Evolutionary conservation across 2,888 invertebrate genomes (phyloP).

Genomic region (Eugnorisma glareosa): DNA sequence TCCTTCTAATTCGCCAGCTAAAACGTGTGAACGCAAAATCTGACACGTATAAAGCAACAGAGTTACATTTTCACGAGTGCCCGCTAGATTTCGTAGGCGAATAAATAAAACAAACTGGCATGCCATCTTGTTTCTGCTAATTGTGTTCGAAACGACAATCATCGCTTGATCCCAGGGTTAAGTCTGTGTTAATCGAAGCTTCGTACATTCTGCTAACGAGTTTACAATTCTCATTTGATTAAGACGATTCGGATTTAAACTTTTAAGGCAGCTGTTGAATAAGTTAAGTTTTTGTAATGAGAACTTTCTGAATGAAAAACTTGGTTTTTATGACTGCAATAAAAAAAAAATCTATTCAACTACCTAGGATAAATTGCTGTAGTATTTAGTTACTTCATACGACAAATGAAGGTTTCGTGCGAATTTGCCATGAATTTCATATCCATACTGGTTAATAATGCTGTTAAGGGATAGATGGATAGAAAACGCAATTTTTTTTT

Average conservation of each 20-base stretch:
- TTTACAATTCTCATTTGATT: constrained; percentile 70
- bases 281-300: not conserved
- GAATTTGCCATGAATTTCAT: not conserved
- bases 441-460: not conserved
- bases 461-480: not conserved
- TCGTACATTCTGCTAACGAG: constrained; percentile 56
- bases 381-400: not conserved
- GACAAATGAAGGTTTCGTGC: not conserved
- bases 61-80: constrained; percentile 51
- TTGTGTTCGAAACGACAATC: constrained; percentile 42
- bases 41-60: constrained; percentile 45
- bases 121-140: constrained; percentile 41
- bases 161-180: constrained; percentile 50
- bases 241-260: constrained; percentile 61
- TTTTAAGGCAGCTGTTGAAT: not conserved
- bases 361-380: not conserved
- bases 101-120: constrained; percentile 38
- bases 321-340: not conserved
- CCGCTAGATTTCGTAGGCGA: constrained; percentile 52
- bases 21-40: constrained; percentile 55
- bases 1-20: constrained; percentile 40
- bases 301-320: not conserved
- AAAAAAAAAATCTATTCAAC: not conserved
- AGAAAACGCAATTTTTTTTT: too few species aligned
- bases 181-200: constrained; percentile 44